Evolutionary conservation across 2,888 invertebrate genomes (phyloP).

Genomic region (Nomada goodeniana): DNA sequence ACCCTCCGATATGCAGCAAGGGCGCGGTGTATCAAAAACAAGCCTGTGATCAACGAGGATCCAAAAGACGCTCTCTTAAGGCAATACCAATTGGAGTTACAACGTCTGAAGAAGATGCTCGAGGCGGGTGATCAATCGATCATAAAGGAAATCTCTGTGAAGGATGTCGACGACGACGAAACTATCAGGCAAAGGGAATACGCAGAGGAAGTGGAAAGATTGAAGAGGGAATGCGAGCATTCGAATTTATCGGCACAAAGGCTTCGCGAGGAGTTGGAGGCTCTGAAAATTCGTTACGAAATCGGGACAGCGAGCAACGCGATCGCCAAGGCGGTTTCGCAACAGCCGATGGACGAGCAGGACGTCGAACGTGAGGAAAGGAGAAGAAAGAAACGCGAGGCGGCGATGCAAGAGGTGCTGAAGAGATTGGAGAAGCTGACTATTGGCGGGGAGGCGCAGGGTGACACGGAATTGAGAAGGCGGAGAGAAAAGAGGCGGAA

Average conservation of each 20-base stretch:
- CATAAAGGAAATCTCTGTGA: slow-evolving; percentile 26
- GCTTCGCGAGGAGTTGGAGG: slow-evolving; percentile 76
- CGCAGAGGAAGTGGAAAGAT: slow-evolving; percentile 73
- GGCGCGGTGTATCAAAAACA: slow-evolving; percentile 94
- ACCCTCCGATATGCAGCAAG: slow-evolving; percentile 93
- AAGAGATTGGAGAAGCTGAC: slow-evolving; percentile 80
- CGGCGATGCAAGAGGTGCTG: slow-evolving; percentile 81
- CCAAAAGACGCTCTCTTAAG: slow-evolving; percentile 93
- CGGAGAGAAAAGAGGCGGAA: slow-evolving; percentile 78
- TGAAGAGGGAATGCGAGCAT: slow-evolving; percentile 77
- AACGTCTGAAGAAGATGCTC: slow-evolving; percentile 88
- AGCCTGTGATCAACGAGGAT: slow-evolving; percentile 94
- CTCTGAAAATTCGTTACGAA: slow-evolving; percentile 71
- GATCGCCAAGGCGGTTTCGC: neutral
- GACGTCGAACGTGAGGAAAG: slow-evolving; percentile 77
- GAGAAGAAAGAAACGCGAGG: slow-evolving; percentile 78
- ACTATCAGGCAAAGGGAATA: slow-evolving; percentile 50
- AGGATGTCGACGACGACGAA: slow-evolving; percentile 33
- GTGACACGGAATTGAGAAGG: slow-evolving; percentile 77
- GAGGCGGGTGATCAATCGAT: slow-evolving; percentile 77
- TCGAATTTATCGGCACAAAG: slow-evolving; percentile 78
- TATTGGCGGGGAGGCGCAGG: slow-evolving; percentile 81
- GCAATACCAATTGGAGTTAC: slow-evolving; percentile 94
- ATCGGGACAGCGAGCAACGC: neutral
- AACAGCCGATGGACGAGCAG: slow-evolving; percentile 56